Conservation (phyloP, 2,113 vertebrate species). For the Amphilophus citrinellus region DNA sequence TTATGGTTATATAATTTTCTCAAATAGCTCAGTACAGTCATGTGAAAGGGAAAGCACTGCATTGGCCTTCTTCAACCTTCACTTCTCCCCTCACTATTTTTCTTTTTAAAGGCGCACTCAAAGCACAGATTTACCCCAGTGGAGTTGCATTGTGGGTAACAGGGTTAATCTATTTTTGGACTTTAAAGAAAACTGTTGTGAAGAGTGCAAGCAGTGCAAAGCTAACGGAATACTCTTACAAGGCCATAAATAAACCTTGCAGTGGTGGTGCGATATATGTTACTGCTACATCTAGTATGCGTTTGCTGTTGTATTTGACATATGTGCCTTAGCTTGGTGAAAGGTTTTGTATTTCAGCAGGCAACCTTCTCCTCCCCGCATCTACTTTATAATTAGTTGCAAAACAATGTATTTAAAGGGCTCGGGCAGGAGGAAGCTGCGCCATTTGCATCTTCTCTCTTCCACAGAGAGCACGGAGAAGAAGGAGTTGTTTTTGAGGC, state of each 20-base stretch:
- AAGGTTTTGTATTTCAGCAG: not conserved
- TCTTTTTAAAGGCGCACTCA: not conserved
- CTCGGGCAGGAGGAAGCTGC: slow-evolving; percentile 75
- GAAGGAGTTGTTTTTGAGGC: not conserved
- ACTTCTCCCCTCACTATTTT: not conserved
- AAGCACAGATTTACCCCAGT: not conserved
- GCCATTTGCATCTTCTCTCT: slow-evolving; percentile 18
- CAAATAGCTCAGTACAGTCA: not conserved
- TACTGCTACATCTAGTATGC: not conserved
- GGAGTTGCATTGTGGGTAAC: not conserved
- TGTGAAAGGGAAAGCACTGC: accelerated
- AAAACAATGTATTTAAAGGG: slow-evolving; percentile 76
- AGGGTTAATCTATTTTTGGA: not conserved
- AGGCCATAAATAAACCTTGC: not conserved
- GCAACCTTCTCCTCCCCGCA: slow-evolving; percentile 19
- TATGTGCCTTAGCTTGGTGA: not conserved
- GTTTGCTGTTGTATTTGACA: not conserved
- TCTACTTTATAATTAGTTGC: slow-evolving; percentile 83
- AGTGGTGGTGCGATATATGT: too few species aligned
- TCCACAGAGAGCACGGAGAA: not conserved
- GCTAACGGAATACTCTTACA: not conserved
- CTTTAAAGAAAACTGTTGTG: not conserved
- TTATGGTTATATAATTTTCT: not conserved
- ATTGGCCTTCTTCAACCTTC: not conserved
- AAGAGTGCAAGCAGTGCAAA: not conserved